These are phyloP conservation scores for Stictonetta naevosa DNA, from an alignment of 2,113 vertebrate genomes.

Conservation along the genomic window DNA sequence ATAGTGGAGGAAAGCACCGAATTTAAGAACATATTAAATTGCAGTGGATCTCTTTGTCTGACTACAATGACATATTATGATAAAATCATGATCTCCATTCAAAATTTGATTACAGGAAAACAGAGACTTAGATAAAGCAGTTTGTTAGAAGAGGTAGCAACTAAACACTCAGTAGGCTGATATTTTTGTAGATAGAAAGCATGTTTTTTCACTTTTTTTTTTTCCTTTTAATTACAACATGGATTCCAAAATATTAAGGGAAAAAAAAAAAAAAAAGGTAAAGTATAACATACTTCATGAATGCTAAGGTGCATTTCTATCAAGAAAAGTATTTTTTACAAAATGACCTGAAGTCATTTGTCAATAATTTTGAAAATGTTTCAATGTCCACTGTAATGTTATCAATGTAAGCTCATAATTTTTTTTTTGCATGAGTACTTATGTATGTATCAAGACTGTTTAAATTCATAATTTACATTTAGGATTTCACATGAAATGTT, in stretches of 20 bases:
- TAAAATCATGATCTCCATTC: not conserved
- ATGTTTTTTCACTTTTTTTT: not conserved
- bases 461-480: not conserved
- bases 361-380: not conserved
- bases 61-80: not conserved
- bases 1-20: not conserved
- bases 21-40: not conserved
- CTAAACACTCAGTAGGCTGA: not conserved
- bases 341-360: not conserved
- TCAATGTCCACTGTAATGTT: not conserved
- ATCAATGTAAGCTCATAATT: not conserved
- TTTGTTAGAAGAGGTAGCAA: not conserved
- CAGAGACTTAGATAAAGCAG: not conserved
- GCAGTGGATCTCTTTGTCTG: not conserved
- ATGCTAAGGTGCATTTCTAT: not conserved
- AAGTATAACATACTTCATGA: not conserved
- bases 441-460: not conserved
- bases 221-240: not conserved
- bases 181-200: not conserved
- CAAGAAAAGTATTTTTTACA: not conserved
- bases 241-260: not conserved
- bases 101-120: constrained; percentile 8
- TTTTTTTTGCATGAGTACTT: not conserved
- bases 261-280: not conserved
- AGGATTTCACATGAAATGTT: not conserved